phyloP scores from a whole-genome alignment of 2,797 vertebrate species.

The Rallus crepitans region DNA sequence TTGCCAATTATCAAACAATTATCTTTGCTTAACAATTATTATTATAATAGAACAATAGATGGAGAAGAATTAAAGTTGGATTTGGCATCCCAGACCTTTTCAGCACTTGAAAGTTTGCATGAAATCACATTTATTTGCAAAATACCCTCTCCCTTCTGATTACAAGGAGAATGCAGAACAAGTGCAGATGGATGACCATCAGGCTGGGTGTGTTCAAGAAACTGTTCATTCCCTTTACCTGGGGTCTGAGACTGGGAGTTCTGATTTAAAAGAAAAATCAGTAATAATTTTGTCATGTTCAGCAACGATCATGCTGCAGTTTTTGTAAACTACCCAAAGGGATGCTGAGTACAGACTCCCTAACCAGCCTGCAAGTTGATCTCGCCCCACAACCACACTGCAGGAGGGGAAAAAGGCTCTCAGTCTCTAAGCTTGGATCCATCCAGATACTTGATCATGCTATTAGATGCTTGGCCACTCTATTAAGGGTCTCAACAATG shows the following conservation, averaged over 20 bases:
- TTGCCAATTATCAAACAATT: background rate
- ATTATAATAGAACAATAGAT: background rate
- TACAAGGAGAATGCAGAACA: rapidly evolving
- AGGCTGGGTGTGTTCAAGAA: background rate
- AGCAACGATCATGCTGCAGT: background rate
- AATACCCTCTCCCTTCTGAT: background rate
- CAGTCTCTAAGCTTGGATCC: background rate
- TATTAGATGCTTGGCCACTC: background rate
- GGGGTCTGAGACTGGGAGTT: background rate
- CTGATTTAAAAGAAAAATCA: background rate
- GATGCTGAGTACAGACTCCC: background rate
- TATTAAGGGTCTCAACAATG: background rate
- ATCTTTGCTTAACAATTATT: background rate
- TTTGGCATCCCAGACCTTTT: background rate
- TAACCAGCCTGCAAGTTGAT: background rate
- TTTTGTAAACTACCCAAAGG: background rate
- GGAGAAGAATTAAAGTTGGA: background rate
- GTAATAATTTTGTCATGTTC: background rate
- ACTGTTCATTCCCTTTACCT: background rate
- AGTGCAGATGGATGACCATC: background rate
- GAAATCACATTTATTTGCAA: background rate
- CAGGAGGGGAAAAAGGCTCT: background rate
- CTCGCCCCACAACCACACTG: background rate
- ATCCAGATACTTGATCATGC: background rate
- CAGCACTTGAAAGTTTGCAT: background rate